Evolutionary conservation across 2,113 vertebrate species (phyloP).

Genomic region (Trichechus manatus): DNA sequence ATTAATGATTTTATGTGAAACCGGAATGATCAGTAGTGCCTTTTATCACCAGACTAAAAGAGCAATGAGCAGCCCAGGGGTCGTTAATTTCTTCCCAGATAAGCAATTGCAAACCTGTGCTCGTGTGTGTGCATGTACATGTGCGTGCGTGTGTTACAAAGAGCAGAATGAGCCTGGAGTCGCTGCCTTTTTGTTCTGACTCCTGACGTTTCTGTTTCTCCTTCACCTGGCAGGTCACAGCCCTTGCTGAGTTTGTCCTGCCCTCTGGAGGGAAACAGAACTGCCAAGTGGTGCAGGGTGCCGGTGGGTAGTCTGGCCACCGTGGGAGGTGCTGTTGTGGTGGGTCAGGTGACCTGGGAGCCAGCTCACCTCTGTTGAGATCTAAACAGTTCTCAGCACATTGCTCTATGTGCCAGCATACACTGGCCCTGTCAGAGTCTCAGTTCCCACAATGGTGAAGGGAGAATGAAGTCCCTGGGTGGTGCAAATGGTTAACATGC

Average conservation of each 20-base stretch:
- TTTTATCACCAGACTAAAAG: slow-evolving; percentile 35
- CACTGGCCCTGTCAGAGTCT: neutral
- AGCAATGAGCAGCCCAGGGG: neutral
- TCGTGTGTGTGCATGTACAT: neutral
- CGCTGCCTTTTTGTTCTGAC: neutral
- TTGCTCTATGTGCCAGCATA: neutral
- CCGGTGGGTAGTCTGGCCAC: too few species aligned
- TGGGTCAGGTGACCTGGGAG: neutral
- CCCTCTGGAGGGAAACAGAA: neutral
- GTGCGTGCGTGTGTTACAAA: too few species aligned
- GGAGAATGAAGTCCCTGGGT: neutral
- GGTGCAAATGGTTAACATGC: neutral
- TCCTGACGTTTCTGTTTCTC: neutral
- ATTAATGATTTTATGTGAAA: slow-evolving; percentile 54
- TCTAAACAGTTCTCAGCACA: neutral
- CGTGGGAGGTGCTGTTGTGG: neutral
- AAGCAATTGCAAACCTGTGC: neutral
- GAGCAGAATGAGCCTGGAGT: neutral
- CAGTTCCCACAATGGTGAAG: neutral
- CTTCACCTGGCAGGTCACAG: neutral
- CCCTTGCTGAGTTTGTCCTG: neutral
- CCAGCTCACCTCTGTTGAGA: neutral
- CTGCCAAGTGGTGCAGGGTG: neutral
- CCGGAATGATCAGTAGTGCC: slow-evolving; percentile 12
- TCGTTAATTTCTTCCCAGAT: neutral